These are phyloP conservation scores for Pteromalus puparum DNA, from an alignment of 1,140 invertebrate genomes.

Conservation along the genomic window DNA sequence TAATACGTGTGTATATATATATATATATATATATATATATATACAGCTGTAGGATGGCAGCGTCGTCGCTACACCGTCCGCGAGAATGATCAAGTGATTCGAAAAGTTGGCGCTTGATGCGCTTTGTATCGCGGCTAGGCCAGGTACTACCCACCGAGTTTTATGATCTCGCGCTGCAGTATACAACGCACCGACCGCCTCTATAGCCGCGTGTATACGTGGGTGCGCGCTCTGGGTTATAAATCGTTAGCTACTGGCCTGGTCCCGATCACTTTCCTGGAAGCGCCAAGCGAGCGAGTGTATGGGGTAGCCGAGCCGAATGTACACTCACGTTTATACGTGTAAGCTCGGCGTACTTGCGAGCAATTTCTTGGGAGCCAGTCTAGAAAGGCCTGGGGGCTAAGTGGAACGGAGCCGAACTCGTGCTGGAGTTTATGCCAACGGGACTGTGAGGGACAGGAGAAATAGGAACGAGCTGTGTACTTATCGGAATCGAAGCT, in stretches of 20 bases:
- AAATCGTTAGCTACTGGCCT: conserved; percentile 40
- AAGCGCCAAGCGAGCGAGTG: background rate
- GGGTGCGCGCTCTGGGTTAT: background rate
- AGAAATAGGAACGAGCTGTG: background rate
- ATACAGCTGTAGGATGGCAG: background rate
- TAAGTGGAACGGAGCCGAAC: background rate
- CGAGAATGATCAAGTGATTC: conserved; percentile 47
- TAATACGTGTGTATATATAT: conserved; percentile 32
- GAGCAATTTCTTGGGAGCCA: conserved; percentile 11
- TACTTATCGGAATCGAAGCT: background rate
- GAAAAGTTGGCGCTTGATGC: conserved; percentile 29
- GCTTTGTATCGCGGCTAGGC: background rate
- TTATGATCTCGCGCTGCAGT: conserved; percentile 21
- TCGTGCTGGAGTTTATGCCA: background rate
- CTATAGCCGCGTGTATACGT: background rate
- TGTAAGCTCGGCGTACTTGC: background rate
- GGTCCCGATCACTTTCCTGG: conserved; percentile 41
- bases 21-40: background rate
- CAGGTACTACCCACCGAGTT: background rate
- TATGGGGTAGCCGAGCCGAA: background rate
- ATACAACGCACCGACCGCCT: background rate
- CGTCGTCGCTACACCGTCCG: background rate
- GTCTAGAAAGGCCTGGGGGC: background rate
- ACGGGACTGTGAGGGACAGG: background rate
- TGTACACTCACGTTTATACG: background rate